Conservation (phyloP, 2,888 invertebrate species). For the Agonopterix alstromeriana region DNA sequence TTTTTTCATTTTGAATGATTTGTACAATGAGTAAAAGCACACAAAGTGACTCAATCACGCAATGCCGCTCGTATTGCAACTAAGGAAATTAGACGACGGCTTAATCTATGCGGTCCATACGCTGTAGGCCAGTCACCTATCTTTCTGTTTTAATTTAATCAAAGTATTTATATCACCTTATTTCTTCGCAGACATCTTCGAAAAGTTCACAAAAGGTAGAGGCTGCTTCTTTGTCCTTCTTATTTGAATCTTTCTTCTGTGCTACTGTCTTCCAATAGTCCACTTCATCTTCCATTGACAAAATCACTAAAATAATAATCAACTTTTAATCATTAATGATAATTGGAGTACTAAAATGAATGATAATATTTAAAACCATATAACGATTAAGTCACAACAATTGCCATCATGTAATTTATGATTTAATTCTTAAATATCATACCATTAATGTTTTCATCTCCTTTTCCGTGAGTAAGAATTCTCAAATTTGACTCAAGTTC, state of each 20-base stretch:
- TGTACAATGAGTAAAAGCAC: no score
- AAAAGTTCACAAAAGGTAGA: constrained; percentile 77
- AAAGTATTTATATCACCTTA: constrained; percentile 67
- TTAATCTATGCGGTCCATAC: no score
- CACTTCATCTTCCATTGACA: constrained; percentile 82
- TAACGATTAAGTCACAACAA: no score
- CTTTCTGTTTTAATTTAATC: no score
- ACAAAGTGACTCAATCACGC: no score
- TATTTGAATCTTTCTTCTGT: constrained; percentile 63
- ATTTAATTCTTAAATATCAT: neutral
- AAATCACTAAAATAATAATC: constrained; percentile 68
- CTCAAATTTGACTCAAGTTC: constrained; percentile 61
- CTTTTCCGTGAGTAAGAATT: constrained; percentile 56
- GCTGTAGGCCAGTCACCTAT: no score
- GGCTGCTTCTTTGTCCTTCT: constrained; percentile 76
- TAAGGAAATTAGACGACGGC: no score
- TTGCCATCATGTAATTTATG: no score
- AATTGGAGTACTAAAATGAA: no score
- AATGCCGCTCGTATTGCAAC: no score
- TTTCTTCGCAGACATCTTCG: constrained; percentile 78
- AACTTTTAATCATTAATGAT: neutral
- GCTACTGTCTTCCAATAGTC: constrained; percentile 81
- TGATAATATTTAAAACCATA: no score
- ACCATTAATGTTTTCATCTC: constrained; percentile 49
- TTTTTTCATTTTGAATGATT: no score